Conservation (phyloP, 2,888 invertebrate genomes). For the Chrysolina haemoptera region DNA sequence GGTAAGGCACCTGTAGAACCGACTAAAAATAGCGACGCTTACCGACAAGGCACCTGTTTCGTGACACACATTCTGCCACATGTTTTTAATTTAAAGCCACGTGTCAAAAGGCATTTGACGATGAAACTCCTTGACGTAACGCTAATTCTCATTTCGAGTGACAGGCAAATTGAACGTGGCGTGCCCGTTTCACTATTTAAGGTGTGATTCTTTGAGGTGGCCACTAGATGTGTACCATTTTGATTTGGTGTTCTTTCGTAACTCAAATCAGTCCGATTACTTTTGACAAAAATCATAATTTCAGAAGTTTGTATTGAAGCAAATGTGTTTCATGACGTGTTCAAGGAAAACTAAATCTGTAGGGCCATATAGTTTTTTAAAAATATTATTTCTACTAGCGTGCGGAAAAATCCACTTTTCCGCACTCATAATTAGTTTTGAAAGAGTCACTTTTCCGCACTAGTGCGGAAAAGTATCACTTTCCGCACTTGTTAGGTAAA, state of each 20-base stretch:
- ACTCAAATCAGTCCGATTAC: background rate
- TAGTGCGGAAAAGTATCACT: too few relatives aligned
- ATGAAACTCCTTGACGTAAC: background rate
- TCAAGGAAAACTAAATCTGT: too few relatives aligned
- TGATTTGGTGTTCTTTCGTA: background rate
- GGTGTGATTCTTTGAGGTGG: slow-evolving; percentile 9
- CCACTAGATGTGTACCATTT: background rate
- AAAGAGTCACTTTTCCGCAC: too few relatives aligned
- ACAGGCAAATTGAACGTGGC: slow-evolving; percentile 6
- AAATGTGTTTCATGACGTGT: too few relatives aligned
- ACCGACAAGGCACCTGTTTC: slow-evolving; percentile 20
- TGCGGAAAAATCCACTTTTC: too few relatives aligned
- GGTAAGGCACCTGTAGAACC: slow-evolving; percentile 3
- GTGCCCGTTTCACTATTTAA: slow-evolving; percentile 17
- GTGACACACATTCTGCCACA: slow-evolving; percentile 17
- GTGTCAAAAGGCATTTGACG: slow-evolving; percentile 22
- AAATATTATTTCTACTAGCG: too few relatives aligned
- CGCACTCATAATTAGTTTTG: too few relatives aligned
- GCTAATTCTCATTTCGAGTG: slow-evolving; percentile 5
- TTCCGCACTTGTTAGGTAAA: too few relatives aligned
- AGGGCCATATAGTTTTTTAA: too few relatives aligned
- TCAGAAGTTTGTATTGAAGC: background rate
- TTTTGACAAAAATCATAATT: background rate
- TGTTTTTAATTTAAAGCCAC: slow-evolving; percentile 21
- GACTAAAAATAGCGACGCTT: slow-evolving; percentile 21